A percentile compares a stretch with the other conserved stretches of the same genome.
phyloP scores from a whole-genome alignment of 2,888 invertebrate species.

The Caenorhabditis sp. region DNA sequence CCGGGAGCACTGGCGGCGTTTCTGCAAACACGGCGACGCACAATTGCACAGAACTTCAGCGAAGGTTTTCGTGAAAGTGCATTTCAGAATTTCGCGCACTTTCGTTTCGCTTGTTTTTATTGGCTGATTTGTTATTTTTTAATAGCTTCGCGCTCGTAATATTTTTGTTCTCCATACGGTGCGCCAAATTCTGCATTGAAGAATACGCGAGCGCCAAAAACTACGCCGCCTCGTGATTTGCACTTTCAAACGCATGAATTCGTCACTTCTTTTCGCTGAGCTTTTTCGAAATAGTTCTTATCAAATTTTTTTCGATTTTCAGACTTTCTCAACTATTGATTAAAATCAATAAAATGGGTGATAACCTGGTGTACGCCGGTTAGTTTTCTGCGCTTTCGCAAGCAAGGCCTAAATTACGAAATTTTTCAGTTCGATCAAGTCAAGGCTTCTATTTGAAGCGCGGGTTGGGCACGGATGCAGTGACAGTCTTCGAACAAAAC shows the following conservation, averaged over 20 bases:
- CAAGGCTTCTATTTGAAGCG: constrained; percentile 75
- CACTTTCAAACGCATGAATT: neutral
- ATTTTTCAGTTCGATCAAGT: constrained; percentile 74
- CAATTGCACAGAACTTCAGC: constrained; percentile 13
- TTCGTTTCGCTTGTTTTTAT: neutral
- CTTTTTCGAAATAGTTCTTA: neutral
- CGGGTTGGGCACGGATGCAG: constrained; percentile 70
- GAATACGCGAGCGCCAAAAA: constrained; percentile 11
- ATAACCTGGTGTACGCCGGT: constrained; percentile 77
- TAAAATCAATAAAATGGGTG: constrained; percentile 70
- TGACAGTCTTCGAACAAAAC: constrained; percentile 69
- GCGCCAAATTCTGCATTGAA: constrained; percentile 3
- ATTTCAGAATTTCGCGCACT: constrained; percentile 11
- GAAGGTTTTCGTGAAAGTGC: neutral
- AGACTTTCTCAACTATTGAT: constrained; percentile 58
- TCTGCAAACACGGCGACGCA: constrained; percentile 40
- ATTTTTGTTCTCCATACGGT: constrained; percentile 19
- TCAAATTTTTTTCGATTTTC: constrained; percentile 30
- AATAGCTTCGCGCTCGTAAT: neutral
- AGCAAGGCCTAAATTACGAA: constrained; percentile 37
- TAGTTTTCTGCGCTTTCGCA: constrained; percentile 9
- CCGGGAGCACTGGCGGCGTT: neutral
- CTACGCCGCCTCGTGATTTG: constrained; percentile 43
- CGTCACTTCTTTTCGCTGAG: neutral
- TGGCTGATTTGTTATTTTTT: neutral